These are phyloP conservation scores for Aradus depressus DNA, from an alignment of 2,888 invertebrate genomes.

Conservation along the genomic window DNA sequence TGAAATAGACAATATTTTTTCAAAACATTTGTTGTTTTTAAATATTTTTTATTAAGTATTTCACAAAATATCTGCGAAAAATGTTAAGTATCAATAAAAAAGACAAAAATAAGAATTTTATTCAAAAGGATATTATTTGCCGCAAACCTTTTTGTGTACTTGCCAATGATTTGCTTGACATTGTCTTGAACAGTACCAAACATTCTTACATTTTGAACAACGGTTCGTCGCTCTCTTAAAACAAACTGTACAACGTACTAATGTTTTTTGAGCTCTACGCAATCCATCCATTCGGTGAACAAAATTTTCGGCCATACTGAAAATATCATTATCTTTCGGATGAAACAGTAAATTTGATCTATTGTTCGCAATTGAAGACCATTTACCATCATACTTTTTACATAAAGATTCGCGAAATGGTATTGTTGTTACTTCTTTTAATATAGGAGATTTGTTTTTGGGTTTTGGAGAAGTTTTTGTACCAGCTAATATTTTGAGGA, in stretches of 20 bases:
- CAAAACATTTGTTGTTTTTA: too few relatives aligned
- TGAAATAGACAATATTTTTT: too few relatives aligned
- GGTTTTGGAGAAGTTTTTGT: conserved; percentile 16
- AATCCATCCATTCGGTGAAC: conserved; percentile 14
- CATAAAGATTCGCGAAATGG: conserved; percentile 15
- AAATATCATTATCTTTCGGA: conserved; percentile 10
- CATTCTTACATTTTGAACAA: conserved; percentile 23
- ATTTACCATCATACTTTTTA: conserved; percentile 15
- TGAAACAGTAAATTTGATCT: conserved; percentile 17
- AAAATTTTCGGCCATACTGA: conserved; percentile 18
- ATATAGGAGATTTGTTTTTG: conserved; percentile 5
- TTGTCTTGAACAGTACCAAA: conserved; percentile 24
- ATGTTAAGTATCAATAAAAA: too few relatives aligned
- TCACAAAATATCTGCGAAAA: too few relatives aligned
- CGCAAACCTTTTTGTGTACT: conserved; percentile 19
- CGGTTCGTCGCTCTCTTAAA: conserved; percentile 22
- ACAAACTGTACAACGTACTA: conserved; percentile 19
- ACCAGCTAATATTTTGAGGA: conserved; percentile 18
- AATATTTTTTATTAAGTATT: too few relatives aligned
- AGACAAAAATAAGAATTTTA: too few relatives aligned
- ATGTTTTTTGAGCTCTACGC: conserved; percentile 13
- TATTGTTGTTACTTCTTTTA: conserved; percentile 22
- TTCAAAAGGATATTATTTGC: too few relatives aligned
- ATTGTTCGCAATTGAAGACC: conserved; percentile 17
- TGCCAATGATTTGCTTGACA: conserved; percentile 26